Percentiles rank a stretch among this genome's conserved stretches.
Conservation (phyloP, 2,113 vertebrate genomes). For the Pyxicephalus adspersus region DNA sequence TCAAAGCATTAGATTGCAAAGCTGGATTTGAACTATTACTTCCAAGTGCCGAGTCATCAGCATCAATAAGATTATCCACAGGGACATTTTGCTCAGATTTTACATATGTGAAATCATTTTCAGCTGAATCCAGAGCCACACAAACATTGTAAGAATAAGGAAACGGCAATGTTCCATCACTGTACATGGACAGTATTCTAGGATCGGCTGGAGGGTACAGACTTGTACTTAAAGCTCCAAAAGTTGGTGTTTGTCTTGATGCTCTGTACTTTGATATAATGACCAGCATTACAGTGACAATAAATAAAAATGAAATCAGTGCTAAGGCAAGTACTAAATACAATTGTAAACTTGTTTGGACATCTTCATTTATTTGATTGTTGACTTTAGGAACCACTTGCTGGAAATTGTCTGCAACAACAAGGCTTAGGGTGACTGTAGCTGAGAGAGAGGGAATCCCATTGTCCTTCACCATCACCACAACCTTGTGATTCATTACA, state of each 20-base stretch:
- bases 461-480: slow-evolving; percentile 81
- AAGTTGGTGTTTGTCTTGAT: slow-evolving; percentile 61
- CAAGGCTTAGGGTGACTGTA: slow-evolving; percentile 68
- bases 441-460: slow-evolving; percentile 72
- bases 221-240: slow-evolving; percentile 50
- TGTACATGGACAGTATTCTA: slow-evolving; percentile 57
- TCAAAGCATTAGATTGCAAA: background rate
- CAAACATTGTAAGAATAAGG: background rate
- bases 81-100: background rate
- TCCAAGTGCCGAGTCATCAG: background rate
- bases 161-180: background rate
- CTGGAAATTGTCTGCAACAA: slow-evolving; percentile 73
- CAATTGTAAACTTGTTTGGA: slow-evolving; percentile 65
- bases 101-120: background rate
- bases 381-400: slow-evolving; percentile 63
- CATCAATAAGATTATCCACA: slow-evolving; percentile 1
- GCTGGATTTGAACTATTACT: background rate
- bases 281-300: slow-evolving; percentile 71
- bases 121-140: background rate
- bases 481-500: slow-evolving; percentile 74
- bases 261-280: slow-evolving; percentile 66
- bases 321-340: slow-evolving; percentile 73
- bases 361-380: slow-evolving; percentile 59
- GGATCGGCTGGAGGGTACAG: slow-evolving; percentile 57
- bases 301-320: slow-evolving; percentile 72